These are phyloP conservation scores for Crocallis elinguaria DNA, from an alignment of 2,888 invertebrate species.

Conservation along the genomic window DNA sequence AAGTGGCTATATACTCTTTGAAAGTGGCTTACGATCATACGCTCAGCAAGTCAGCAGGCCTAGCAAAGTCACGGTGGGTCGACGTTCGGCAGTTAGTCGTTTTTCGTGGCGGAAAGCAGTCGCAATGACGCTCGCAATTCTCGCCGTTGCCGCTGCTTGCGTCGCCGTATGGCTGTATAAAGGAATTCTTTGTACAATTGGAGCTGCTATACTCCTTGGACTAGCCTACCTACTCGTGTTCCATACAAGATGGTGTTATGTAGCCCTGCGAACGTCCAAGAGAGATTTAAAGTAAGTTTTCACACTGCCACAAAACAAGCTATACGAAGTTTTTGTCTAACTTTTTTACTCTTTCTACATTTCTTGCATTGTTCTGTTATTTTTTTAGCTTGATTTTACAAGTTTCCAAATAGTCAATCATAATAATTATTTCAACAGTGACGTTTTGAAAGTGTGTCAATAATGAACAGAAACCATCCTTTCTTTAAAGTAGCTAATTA, in stretches of 20 bases:
- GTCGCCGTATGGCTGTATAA: constrained; percentile 78
- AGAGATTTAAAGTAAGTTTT: constrained; percentile 88
- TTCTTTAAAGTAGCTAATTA: neutral
- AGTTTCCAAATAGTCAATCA: no score
- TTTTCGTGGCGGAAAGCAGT: constrained; percentile 78
- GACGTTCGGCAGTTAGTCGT: constrained; percentile 69
- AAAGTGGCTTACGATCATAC: no score
- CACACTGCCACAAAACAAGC: constrained; percentile 5
- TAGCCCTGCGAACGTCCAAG: constrained; percentile 89
- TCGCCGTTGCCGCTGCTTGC: constrained; percentile 71
- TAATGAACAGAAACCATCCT: neutral
- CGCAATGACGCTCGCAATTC: constrained; percentile 70
- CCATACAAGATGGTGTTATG: constrained; percentile 91
- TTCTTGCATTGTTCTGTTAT: neutral
- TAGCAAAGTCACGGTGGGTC: constrained; percentile 17
- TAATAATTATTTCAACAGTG: no score
- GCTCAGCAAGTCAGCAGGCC: neutral
- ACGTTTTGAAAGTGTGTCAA: constrained; percentile 1
- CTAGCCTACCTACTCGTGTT: constrained; percentile 87
- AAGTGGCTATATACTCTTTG: no score
- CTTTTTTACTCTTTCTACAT: neutral
- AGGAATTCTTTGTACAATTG: constrained; percentile 87
- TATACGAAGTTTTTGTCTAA: neutral
- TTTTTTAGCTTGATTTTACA: neutral
- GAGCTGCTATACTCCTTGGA: constrained; percentile 84